Base-by-base conservation (phyloP, 2,113 vertebrate genomes). In the Calyptomena viridis region DNA sequence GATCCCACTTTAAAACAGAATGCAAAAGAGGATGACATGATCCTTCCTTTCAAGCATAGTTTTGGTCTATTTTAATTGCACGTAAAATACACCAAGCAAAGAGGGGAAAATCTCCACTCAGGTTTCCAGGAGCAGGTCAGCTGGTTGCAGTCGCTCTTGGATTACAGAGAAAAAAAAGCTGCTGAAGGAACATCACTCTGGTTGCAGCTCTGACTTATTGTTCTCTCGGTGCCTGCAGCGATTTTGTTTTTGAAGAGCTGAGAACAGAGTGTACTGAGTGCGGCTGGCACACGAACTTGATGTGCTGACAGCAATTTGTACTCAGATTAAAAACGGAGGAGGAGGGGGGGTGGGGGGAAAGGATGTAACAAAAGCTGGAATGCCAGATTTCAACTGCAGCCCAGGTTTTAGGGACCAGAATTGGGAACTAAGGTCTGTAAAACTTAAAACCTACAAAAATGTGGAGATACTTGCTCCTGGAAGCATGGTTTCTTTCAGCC, bases 281-380 rank as follows among this genome's bases (percentile, higher is more conserved):
- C 92, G 97, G 97, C 97, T 98, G 98, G 98, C 98, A 98, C 98
- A 98, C 94, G 98, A 97, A 98, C 97, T 97, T 96, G 79, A 97
- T 98, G 98, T 98, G 98, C 98, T 98, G 97, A 98, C 98, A 98
- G 97, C 98, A 98, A 98, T 98, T 98, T 98, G 97, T 98, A 97
- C 97, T 97, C 94, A 86, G 97, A 98, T 98, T 98, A 98, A 98
- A 96, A 98, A 97, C 8, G 59, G 95, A 92, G 94, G 53, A 85
- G 84, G 91, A 88, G 94, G 94, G 72, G 94, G 89, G 55, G 71
- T 6, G 52, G 60, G 39, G 67, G 73, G 52, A 55, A 78, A 86
- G 95, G 97, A 97, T 97, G 95, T 93, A 97, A 97, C 84, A 92
- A 94, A 97, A 97, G 93, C 95, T 97, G 95, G 93, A 97, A 97